phyloP scores from a whole-genome alignment of 2,113 vertebrate genomes.

The Cynocephalus volans region DNA sequence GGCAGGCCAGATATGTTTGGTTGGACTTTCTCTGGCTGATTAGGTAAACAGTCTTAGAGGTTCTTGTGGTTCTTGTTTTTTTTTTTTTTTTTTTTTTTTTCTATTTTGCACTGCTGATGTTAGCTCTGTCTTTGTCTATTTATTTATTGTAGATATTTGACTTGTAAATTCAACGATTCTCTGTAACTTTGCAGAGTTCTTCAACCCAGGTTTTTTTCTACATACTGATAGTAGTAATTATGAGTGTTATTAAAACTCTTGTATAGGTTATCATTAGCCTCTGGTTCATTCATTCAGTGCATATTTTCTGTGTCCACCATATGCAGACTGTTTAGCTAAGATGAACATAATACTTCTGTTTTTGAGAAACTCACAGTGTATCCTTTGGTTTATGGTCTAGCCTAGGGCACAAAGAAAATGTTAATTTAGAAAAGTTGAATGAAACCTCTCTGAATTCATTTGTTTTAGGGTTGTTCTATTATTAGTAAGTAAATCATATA shows the following conservation, averaged over 20 bases:
- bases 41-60: not conserved
- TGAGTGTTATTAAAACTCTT: not conserved
- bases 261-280: not conserved
- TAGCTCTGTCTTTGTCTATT: conserved; percentile 5
- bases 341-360: not conserved
- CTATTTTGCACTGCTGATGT: not conserved
- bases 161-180: not conserved
- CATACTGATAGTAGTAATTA: not conserved
- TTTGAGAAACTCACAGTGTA: not conserved
- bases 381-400: not conserved
- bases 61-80: not conserved
- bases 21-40: not conserved
- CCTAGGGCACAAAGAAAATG: not conserved
- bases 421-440: conserved; percentile 43
- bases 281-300: not conserved
- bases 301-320: not conserved
- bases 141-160: not conserved
- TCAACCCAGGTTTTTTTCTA: not conserved
- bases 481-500: not conserved
- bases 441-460: not conserved
- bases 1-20: not conserved
- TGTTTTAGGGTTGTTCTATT: not conserved
- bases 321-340: not conserved
- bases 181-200: not conserved
- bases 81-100: conserved; percentile 12